These are phyloP conservation scores for Muscina levida DNA, from an alignment of 2,888 invertebrate species.

Conservation along the genomic window DNA sequence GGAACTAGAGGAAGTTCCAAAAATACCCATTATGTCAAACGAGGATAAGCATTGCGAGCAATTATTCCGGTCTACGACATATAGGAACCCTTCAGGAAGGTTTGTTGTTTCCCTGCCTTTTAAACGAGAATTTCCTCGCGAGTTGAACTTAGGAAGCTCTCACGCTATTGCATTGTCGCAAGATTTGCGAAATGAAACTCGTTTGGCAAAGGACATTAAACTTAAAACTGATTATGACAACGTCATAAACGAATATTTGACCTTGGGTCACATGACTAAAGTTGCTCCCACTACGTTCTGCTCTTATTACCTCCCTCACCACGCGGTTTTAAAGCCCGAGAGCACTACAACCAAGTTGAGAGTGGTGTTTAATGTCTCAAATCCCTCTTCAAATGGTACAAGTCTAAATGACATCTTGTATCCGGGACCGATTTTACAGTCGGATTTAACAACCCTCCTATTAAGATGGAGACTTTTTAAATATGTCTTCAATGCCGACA, in stretches of 20 bases:
- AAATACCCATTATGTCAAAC: conserved; percentile 35
- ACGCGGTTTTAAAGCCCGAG: conserved; percentile 22
- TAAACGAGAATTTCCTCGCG: conserved; percentile 24
- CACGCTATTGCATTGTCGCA: background rate
- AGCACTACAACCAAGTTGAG: conserved; percentile 42
- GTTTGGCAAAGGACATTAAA: background rate
- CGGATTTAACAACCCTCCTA: background rate
- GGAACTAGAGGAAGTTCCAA: conserved; percentile 54
- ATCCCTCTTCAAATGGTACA: background rate
- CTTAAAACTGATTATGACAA: background rate
- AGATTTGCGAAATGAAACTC: background rate
- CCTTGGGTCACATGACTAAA: conserved; percentile 11
- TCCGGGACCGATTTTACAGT: background rate
- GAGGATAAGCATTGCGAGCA: conserved; percentile 57
- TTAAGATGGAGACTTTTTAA: conserved; percentile 48
- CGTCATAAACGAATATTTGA: background rate
- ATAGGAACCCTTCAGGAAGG: conserved; percentile 26
- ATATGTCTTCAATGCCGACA: conserved; percentile 53
- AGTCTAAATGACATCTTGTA: background rate
- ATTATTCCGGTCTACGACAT: conserved; percentile 35
- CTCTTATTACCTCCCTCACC: background rate
- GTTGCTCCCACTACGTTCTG: background rate
- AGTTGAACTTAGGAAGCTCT: conserved; percentile 42
- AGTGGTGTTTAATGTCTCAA: background rate
- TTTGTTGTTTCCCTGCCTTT: conserved; percentile 56